Conservation (phyloP, 2,888 invertebrate genomes). For the Eumacrocentrus americanus region DNA sequence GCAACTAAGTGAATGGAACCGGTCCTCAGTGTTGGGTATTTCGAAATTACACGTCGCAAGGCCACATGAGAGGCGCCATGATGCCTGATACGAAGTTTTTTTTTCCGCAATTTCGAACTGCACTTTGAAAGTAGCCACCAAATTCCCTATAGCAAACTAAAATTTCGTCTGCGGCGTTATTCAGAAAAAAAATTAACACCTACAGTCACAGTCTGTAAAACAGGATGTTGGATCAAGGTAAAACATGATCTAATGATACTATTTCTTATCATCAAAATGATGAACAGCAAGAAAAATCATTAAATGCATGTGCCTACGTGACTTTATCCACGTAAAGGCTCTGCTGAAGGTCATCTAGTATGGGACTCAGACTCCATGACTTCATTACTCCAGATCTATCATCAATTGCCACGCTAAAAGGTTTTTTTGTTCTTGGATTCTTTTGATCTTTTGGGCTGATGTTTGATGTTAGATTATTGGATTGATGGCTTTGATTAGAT, state of each 20-base stretch:
- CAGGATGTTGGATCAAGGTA: too few relatives aligned
- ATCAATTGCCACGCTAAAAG: neutral
- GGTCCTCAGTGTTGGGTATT: neutral
- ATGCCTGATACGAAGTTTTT: neutral
- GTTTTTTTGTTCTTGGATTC: neutral
- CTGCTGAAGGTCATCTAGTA: slow-evolving; percentile 5
- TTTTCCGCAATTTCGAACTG: too few relatives aligned
- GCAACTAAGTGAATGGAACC: neutral
- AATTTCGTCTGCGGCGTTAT: too few relatives aligned
- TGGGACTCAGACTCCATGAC: neutral
- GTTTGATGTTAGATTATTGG: neutral
- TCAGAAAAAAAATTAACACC: too few relatives aligned
- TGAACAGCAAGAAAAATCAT: neutral
- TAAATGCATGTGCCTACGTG: neutral
- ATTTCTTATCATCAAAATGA: neutral
- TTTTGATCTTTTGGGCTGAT: too few relatives aligned
- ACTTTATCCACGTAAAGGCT: neutral
- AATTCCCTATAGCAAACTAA: too few relatives aligned
- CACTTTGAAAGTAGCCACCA: too few relatives aligned
- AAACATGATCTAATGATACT: neutral
- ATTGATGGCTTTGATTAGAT: neutral
- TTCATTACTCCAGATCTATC: neutral
- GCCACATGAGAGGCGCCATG: neutral
- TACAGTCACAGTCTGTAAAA: too few relatives aligned
- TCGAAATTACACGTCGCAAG: neutral